These are phyloP conservation scores for Shinisaurus crocodilurus DNA, from an alignment of 2,113 vertebrate genomes.

Conservation along the genomic window DNA sequence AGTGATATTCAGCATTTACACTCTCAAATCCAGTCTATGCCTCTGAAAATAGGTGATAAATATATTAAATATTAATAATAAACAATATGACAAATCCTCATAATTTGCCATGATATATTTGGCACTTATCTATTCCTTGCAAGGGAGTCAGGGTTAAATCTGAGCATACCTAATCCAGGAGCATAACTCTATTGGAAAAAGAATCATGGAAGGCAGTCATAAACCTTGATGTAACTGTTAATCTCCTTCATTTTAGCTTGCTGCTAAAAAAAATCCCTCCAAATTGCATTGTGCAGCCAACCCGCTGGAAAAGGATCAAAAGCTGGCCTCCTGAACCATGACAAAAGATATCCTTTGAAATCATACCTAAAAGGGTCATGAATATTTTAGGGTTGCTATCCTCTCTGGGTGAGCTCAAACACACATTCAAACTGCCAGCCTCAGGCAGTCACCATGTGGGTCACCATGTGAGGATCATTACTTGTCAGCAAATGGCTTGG, in stretches of 20 bases:
- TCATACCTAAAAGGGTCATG: neutral
- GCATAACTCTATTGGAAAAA: neutral
- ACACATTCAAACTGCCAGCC: neutral
- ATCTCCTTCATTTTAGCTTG: neutral
- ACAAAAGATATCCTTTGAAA: slow-evolving; percentile 5
- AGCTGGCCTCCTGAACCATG: neutral
- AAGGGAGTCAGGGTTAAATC: neutral
- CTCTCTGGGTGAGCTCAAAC: neutral
- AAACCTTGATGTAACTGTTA: neutral
- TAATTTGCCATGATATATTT: neutral
- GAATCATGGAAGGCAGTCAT: neutral
- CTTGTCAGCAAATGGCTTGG: neutral
- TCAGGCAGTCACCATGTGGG: neutral
- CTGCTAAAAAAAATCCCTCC: neutral
- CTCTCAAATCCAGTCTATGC: neutral
- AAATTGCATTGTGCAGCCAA: neutral
- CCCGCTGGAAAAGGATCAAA: neutral
- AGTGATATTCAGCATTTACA: neutral
- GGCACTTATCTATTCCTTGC: neutral
- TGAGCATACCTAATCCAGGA: neutral
- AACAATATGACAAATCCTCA: neutral
- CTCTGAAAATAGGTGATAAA: too few species aligned
- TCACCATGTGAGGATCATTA: neutral
- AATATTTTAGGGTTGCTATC: neutral
- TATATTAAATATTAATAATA: neutral